Conservation (phyloP, 2,888 invertebrate genomes). For the Panzeria rudis region DNA sequence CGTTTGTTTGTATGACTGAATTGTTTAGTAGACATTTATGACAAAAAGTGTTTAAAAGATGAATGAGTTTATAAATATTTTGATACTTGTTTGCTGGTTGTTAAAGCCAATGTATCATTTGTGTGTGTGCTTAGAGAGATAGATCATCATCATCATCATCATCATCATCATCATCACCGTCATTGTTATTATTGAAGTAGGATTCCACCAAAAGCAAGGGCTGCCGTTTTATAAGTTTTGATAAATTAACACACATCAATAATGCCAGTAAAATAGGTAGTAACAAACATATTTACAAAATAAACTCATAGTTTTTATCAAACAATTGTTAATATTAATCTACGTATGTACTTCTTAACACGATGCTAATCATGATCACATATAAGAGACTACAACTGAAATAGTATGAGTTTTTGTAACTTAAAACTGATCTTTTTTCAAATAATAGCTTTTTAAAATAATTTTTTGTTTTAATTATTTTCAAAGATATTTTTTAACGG, state of each 20-base stretch:
- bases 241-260: constrained; percentile 75
- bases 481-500: neutral
- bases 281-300: neutral
- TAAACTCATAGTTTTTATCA: neutral
- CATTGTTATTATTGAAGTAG: neutral
- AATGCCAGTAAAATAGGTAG: constrained; percentile 70
- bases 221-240: constrained; percentile 48
- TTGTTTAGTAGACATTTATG: constrained; percentile 28
- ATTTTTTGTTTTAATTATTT: neutral
- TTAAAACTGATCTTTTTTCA: neutral
- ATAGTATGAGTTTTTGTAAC: neutral
- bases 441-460: neutral
- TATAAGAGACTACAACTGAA: neutral
- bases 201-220: neutral
- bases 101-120: constrained; percentile 46
- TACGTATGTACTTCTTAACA: constrained; percentile 51
- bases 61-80: constrained; percentile 81
- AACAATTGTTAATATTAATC: constrained; percentile 12
- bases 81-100: constrained; percentile 71
- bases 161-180: neutral
- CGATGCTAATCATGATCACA: constrained; percentile 10
- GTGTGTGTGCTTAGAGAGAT: neutral
- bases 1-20: constrained; percentile 10
- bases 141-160: constrained; percentile 32
- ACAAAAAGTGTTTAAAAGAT: constrained; percentile 74